Base-by-base conservation (phyloP, 2,797 vertebrate species). In the Sebastes dallii region DNA sequence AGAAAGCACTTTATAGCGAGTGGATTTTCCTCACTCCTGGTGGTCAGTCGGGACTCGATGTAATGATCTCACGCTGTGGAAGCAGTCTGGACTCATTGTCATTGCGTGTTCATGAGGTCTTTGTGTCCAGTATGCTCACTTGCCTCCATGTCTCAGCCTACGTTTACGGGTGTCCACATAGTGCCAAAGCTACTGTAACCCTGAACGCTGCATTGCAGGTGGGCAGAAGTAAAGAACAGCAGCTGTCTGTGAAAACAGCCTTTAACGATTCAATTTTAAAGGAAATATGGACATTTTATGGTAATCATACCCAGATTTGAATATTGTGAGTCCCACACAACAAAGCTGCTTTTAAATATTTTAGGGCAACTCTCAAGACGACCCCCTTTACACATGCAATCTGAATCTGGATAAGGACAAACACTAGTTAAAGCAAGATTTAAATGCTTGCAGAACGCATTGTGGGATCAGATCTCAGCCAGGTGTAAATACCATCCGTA, bases 31-130 rank as follows among this genome's bases (percentile, higher is more conserved):
- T 89, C 81, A 39, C 86, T 89, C 80, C 77, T 86, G 69, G 85
- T 88, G 84, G 83, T 87, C 91, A 87, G 30, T 42, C 22, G 74
- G 84, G 89, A 92, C 89, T 87, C 62, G 86, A 78, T 86, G 80
- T 85, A 29, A 89, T 86, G 82, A 82, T 84, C 83, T 84, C 90
- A 88, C 56, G 88, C 92, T 91, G 91, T 67, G 90, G 82, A 82
- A 24, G 80, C 90, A 92, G 89, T 91, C 89, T 90, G 92, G 88
- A 75, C 85, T 86, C 87, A 76, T 79, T 89, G 83, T 86, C 88
- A 75, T 80, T 76, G 83, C 77, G 75, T 81, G 81, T 88, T 70
- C 82, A 73, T 68, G 59, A 86, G 66, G 69, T 72, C 70, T 86
- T 73, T 88, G 84, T 79, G 80, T 88, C 75, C 82, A 73, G 66